Evolutionary conservation across 64 coral and sea anemone species (phyloP).

Genomic region (Stichodactyla mertensii): DNA sequence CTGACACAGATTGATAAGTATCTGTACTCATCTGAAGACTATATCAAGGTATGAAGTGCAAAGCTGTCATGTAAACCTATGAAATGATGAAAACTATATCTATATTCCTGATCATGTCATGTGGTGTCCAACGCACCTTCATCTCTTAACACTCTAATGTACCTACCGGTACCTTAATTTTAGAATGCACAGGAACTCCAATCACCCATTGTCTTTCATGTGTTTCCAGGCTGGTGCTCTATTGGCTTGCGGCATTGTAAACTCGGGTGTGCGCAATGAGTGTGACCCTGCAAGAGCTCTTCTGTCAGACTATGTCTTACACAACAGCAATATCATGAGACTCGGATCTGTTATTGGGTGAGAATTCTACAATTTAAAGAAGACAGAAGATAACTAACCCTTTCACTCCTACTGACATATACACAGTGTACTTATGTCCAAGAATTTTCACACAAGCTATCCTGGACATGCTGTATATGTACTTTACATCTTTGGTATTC

Average conservation of each 20-base stretch:
- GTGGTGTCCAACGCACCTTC: too few species aligned
- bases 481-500: too few species aligned
- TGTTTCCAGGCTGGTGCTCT: slow-evolving; percentile 81
- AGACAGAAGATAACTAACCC: too few species aligned
- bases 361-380: not conserved
- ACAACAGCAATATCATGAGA: slow-evolving; percentile 91
- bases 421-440: too few species aligned
- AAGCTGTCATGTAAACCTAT: too few species aligned
- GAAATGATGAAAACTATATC: too few species aligned
- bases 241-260: slow-evolving; percentile 95
- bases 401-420: too few species aligned
- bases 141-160: too few species aligned
- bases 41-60: slow-evolving; percentile 68
- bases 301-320: slow-evolving; percentile 91
- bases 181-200: not conserved
- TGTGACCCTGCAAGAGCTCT: slow-evolving; percentile 94
- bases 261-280: slow-evolving; percentile 95
- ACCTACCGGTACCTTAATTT: not conserved
- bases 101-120: too few species aligned
- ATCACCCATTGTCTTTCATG: not conserved
- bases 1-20: slow-evolving; percentile 99
- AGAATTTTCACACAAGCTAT: too few species aligned
- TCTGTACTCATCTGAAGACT: slow-evolving; percentile 95
- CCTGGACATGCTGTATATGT: too few species aligned
- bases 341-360: slow-evolving; percentile 93